Base-by-base conservation (phyloP, 2,113 vertebrate species). In the Cyprinodon brontotheroides region DNA sequence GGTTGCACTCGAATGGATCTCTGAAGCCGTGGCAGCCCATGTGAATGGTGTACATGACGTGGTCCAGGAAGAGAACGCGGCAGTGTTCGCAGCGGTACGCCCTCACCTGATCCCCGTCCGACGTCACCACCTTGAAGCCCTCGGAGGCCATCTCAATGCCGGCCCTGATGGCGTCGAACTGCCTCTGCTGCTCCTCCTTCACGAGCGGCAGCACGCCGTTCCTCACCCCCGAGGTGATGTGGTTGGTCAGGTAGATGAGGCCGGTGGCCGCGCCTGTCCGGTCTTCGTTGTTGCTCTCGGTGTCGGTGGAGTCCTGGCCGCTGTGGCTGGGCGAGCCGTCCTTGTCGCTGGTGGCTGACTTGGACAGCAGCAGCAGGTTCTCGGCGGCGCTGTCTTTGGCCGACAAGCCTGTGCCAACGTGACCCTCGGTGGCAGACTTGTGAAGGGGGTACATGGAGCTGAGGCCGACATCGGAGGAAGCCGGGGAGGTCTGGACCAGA, bases 1-100 rank as follows among this genome's bases (percentile, higher is more conserved):
- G 95, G 94, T 99, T 99, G 94, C 98, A 99, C 91, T 99, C 97
- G 6, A 99, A 98, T 78, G 98, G 97, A 84, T 99, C 96, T 0
- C 98, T 96, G 93, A 98, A 99, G 78, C 98, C 98, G 2, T 99
- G 98, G 89, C 98, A 99, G 80, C 98, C 98, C 98, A 99, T 99
- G 84, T 99, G 98, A 85, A 99, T 99, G 39, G 98, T 99, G 76
- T 98, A 99, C 98, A 99, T 99, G 87, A 99, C 98, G 3, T 99
- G 98, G 93, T 99, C 98, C 86, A 99, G 94, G 94, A 99, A 99
- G 74, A 99, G 95, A 72, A 99, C 93, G 62, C 97, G 92, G 91
- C 98, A 99, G 91, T 97, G 97, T 95, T 98, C 94, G 1, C 98
- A 99, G 82, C 95, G 93, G 92, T 99, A 97, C 59, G 95, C 96